A percentile compares a stretch with the other conserved stretches of the same genome.
These are phyloP conservation scores for Crotalus helleri DNA, from an alignment of 2,113 vertebrate species.

Conservation along the genomic window DNA sequence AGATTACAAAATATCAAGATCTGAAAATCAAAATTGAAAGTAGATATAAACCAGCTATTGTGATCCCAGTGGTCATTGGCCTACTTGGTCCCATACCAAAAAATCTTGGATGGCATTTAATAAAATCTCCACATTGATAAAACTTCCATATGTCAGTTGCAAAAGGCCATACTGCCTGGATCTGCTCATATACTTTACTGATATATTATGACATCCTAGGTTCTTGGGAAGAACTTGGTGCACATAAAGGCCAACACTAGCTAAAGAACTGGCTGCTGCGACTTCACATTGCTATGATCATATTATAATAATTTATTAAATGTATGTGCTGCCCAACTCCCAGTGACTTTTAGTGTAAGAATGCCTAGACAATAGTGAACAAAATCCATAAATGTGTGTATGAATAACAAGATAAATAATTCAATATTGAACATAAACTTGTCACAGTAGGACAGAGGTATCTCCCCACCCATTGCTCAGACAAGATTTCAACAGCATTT, in stretches of 20 bases:
- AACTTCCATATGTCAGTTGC: neutral
- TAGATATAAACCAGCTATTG: neutral
- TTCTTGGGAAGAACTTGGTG: neutral
- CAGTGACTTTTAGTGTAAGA: neutral
- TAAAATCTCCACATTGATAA: neutral
- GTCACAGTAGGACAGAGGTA: neutral
- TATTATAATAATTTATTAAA: neutral
- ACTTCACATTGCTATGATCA: neutral
- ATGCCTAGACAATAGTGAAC: neutral
- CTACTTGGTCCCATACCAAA: neutral
- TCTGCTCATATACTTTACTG: neutral
- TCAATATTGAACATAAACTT: neutral
- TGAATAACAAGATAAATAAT: neutral
- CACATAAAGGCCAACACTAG: neutral
- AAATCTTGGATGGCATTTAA: neutral
- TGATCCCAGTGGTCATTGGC: neutral
- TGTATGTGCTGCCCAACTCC: neutral
- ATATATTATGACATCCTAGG: neutral
- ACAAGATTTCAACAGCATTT: neutral
- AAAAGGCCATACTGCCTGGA: neutral
- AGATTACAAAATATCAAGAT: neutral
- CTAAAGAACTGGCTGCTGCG: neutral
- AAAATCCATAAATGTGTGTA: neutral
- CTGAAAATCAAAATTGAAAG: neutral
- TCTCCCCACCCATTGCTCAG: neutral